phyloP scores from a whole-genome alignment of 2,113 vertebrate species.

The Caloenas nicobarica region DNA sequence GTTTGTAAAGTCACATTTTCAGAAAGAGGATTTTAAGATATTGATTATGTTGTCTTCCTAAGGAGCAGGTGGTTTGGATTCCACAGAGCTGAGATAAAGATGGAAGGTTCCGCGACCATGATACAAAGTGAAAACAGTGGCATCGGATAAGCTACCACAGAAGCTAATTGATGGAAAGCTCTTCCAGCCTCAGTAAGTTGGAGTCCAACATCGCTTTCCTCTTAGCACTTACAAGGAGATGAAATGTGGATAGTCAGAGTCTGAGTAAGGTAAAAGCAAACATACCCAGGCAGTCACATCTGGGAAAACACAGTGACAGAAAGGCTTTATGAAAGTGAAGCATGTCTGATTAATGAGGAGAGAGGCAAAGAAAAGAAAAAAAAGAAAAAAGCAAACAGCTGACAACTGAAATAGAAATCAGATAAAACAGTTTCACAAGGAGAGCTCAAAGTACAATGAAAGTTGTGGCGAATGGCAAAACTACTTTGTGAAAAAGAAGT shows the following conservation, averaged over 20 bases:
- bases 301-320: not conserved
- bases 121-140: not conserved
- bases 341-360: not conserved
- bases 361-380: not conserved
- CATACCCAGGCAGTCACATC: not conserved
- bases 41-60: not conserved
- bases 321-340: not conserved
- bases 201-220: not conserved
- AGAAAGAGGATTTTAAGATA: not conserved
- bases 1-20: not conserved
- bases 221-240: not conserved
- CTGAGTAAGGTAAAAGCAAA: not conserved
- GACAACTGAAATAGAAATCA: constrained; percentile 6
- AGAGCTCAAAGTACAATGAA: not conserved
- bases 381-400: not conserved
- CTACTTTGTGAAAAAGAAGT: not conserved
- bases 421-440: not conserved
- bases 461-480: not conserved
- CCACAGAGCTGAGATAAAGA: not conserved
- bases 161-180: not conserved
- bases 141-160: not conserved
- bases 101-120: not conserved
- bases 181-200: rapidly evolving
- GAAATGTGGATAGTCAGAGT: not conserved
- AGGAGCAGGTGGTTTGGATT: not conserved